These are phyloP conservation scores for Ammodytes marinus DNA, from an alignment of 2,113 vertebrate genomes.

Conservation along the genomic window DNA sequence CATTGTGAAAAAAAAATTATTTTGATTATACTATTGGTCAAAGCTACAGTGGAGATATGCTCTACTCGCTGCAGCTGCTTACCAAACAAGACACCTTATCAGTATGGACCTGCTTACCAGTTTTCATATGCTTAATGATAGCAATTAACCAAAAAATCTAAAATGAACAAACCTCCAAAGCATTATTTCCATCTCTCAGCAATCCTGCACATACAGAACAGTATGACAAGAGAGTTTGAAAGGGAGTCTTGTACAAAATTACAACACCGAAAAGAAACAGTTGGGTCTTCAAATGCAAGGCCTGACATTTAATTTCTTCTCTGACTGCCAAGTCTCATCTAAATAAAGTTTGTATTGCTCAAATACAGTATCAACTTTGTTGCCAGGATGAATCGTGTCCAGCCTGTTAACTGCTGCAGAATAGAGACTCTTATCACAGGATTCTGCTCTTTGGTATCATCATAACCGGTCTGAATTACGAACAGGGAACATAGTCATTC, in stretches of 20 bases:
- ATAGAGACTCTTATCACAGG: conserved; percentile 1
- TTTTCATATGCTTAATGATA: not conserved
- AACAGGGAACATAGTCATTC: not conserved
- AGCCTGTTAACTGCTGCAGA: not conserved
- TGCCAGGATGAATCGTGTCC: not conserved
- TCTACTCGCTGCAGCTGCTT: conserved; percentile 11
- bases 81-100: not conserved
- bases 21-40: not conserved
- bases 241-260: not conserved
- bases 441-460: not conserved
- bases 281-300: not conserved
- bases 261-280: not conserved
- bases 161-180: not conserved
- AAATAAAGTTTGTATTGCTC: conserved; percentile 27
- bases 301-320: not conserved
- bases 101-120: not conserved
- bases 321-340: not conserved
- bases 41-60: not conserved
- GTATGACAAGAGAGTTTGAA: conserved; percentile 1
- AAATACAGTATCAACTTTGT: not conserved
- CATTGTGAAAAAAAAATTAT: not conserved
- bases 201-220: not conserved
- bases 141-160: not conserved
- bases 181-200: not conserved
- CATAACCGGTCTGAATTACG: not conserved